A percentile compares a stretch with the other conserved stretches of the same genome.
These are phyloP conservation scores for Dicyrtomina minuta DNA, from an alignment of 2,888 invertebrate species.

Conservation along the genomic window DNA sequence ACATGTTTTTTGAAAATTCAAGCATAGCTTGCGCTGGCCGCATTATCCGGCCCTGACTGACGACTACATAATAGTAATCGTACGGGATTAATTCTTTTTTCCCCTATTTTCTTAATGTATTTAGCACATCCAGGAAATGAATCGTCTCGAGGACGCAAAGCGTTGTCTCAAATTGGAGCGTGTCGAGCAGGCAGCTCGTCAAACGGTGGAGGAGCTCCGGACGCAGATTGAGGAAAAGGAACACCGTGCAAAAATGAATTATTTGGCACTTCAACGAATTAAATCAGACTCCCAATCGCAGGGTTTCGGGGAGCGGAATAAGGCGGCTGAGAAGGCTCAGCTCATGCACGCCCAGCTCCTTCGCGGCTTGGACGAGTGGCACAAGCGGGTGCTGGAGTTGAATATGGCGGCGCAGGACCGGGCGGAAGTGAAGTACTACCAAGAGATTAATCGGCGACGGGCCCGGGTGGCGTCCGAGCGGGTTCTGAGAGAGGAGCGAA, in stretches of 20 bases:
- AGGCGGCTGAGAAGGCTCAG: slow-evolving; percentile 54
- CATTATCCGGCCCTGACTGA: no score
- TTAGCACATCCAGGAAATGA: slow-evolving; percentile 53
- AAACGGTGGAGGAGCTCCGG: slow-evolving; percentile 47
- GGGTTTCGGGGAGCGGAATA: slow-evolving; percentile 40
- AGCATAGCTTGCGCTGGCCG: no score
- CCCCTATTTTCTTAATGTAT: neutral
- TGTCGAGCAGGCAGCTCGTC: slow-evolving; percentile 46
- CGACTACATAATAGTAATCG: no score
- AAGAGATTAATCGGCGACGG: slow-evolving; percentile 53
- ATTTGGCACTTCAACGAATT: slow-evolving; percentile 38
- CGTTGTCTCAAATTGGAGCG: slow-evolving; percentile 47
- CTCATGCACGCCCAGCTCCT: slow-evolving; percentile 56
- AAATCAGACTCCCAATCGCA: slow-evolving; percentile 36
- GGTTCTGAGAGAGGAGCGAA: slow-evolving; percentile 48
- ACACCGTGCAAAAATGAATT: slow-evolving; percentile 47
- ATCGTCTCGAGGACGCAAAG: slow-evolving; percentile 52
- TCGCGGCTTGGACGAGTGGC: slow-evolving; percentile 57
- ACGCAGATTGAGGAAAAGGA: slow-evolving; percentile 52
- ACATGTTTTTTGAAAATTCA: no score
- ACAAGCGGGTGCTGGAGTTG: slow-evolving; percentile 56
- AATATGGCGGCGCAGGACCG: slow-evolving; percentile 56
- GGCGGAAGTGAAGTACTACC: slow-evolving; percentile 55
- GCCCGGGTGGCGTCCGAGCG: slow-evolving; percentile 49
- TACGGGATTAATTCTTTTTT: no score